Percentiles rank a stretch among this genome's conserved stretches.
phyloP scores from a whole-genome alignment of 2,888 invertebrate species.

The Dermolepida albohirtum region DNA sequence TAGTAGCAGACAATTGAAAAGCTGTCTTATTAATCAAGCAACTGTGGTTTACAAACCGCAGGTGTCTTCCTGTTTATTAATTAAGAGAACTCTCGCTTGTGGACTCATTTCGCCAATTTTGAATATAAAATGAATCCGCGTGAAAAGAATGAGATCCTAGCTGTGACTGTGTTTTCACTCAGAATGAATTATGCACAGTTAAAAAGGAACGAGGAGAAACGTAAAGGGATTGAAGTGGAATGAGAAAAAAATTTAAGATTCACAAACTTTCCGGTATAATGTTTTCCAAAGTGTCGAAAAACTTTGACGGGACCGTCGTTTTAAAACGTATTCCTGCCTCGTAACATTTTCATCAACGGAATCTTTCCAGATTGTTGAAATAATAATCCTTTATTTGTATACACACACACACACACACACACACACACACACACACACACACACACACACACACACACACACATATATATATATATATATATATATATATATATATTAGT shows the following conservation, averaged over 20 bases:
- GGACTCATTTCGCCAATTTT: constrained; percentile 51
- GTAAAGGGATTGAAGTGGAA: not conserved
- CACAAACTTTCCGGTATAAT: constrained; percentile 26
- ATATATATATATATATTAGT: too few relatives aligned
- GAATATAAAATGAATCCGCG: constrained; percentile 47
- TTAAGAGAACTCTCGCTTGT: constrained; percentile 46
- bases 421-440: too few relatives aligned
- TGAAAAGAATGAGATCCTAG: constrained; percentile 43
- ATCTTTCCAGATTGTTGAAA: too few relatives aligned
- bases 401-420: too few relatives aligned
- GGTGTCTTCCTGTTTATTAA: constrained; percentile 53
- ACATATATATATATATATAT: too few relatives aligned
- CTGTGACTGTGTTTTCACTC: constrained; percentile 14
- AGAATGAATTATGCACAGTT: constrained; percentile 29
- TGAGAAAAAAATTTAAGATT: constrained; percentile 29
- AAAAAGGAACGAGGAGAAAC: constrained; percentile 9
- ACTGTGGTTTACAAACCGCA: constrained; percentile 48
- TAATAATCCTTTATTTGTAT: too few relatives aligned
- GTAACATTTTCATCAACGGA: too few relatives aligned
- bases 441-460: too few relatives aligned
- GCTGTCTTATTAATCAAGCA: constrained; percentile 48
- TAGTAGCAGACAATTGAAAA: constrained; percentile 34
- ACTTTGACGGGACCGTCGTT: constrained; percentile 24
- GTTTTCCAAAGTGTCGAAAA: constrained; percentile 13
- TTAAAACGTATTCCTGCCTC: constrained; percentile 1